Base-by-base conservation (phyloP, 2,888 invertebrate genomes). In the Eupithecia exiguata region DNA sequence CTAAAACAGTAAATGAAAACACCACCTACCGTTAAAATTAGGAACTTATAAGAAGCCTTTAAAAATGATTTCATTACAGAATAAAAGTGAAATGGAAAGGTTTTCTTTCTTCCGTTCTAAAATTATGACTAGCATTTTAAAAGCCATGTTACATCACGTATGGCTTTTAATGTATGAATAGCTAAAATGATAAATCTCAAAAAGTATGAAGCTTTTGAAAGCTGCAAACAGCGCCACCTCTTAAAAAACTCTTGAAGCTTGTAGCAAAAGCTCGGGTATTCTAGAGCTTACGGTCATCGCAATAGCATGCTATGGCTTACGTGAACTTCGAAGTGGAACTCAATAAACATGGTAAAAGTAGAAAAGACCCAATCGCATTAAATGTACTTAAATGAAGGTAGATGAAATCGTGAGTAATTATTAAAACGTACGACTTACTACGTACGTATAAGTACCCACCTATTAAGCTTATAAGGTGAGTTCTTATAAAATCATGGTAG, bases 211-310 rank as follows among this genome's bases (percentile, higher is more conserved):
- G 1, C 25, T 58, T 21, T 53, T 14, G 53, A 58, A 14, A 25
- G 12, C 58, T 25, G 14, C 14, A 58, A 58, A 14, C 21, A 75
- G 68, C 78, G 78, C 81, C 80, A 80, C 43, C 80, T 80, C 65
- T 65, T 46, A 18, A 30, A 49, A 74, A 71, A 69, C 69, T 66
- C 30, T 46, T 61, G 75, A 77, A 80, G 66, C 69, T 61, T 53
- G 62, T 69, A 40, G 71, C 38, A 0, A 43, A 72, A 61, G 38
- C 62, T 73, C 35, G 18, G 46, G 16, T 69, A n/a, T 25, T 5
- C 5, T 70, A 7, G 18, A 35, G 35, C 35, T 18, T 18, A 9
- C 18, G 62, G 16, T 35, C 62, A 35, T 35, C 18, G 35, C 2
- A 21, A 35, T 2, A 18, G 1, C 35, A n/a, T 49, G n/a, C 49